Base-by-base conservation (phyloP, 2,113 vertebrate genomes). In the Carassius auratus region DNA sequence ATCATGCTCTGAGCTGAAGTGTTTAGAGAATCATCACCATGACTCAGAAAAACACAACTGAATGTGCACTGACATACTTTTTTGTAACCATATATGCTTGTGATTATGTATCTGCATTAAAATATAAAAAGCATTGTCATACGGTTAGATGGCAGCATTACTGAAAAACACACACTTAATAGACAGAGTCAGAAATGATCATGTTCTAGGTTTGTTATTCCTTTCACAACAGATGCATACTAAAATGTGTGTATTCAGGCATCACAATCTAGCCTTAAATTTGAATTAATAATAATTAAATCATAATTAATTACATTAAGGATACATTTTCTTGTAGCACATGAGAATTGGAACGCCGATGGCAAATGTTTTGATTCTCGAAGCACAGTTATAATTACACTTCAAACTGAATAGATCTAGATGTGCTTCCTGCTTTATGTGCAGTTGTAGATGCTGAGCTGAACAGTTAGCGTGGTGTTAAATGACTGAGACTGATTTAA, bases 61-160 rank as follows among this genome's bases (percentile, higher is more conserved):
- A 33, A 77, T 52, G 66, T 50, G 71, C 61, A 87, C n/a, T 87
- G 85, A 93, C 87, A 66, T 88, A 90, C 81, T 84, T 88, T 87
- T 84, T 88, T 87, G 62, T 55, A 66, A 82, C 75, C 73, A 78
- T 78, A 68, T 79, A 59, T 71, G 73, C 52, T 15, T 74, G 38
- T 78, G 62, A 76, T 81, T 74, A 48, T 83, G 74, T 77, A 23
- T 59, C n/a, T 57, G 10, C 45, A 38, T 52, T 62, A 75, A 85
- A 85, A 85, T 84, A 87, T 77, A 87, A 87, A 19, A 62, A 50
- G 81, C 76, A 52, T 77, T 50, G 76, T 79, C 66, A 74, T 79
- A 71, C 5, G 61, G 81, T 77, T n/a, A 26, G 52, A 82, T 61
- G 61, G 50, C 61, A 38, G 9, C n/a, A 12, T 48, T 86, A 57